Evolutionary conservation across 2,888 invertebrate genomes (phyloP), one percentile per base, ranked within the genome.

Genomic region (Microdon myrmicae): DNA sequence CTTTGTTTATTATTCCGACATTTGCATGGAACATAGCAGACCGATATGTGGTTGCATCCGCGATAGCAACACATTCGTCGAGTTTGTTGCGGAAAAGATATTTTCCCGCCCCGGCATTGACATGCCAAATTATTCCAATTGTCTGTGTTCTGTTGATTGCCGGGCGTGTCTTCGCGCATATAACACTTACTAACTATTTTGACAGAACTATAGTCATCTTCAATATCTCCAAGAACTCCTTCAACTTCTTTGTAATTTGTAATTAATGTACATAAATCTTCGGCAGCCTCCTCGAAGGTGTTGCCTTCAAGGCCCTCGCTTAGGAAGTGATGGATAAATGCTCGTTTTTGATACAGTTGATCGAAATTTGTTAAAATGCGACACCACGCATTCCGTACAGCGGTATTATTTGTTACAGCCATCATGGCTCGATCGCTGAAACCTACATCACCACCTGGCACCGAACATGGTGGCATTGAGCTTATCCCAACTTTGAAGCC

Each of bases 261-360:
- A 22, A 84, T 81, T 19, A 88, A 75, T 1, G 86, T 82, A 55
- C 82, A 81, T 34, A 87, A 75, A 71, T 88, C 84, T 17, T 83
- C 81, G 7, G 83, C 72, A 0, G 87, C 85, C 44, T 83, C 86
- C 22, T 74, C 71, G 67, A 88, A 86, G 71, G 85, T 84, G 3
- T 81, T 81, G 75, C 87, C 86, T 73, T 87, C 87, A 76, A 88
- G 79, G 4, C 87, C 87, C 80, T 87, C 88, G 0, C 84, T 83
- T 0, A 87, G 82, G 70, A 87, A 94, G 83, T 93, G 92, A 78
- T 93, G 92, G 2, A 93, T 86, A 76, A 92, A 94, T 1, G 92
- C 90, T 58, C 89, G 82, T 76, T 91, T 91, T 43, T 85, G 82
- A 72, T 86, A 91, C 88, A 94, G 90, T 19, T 89, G 74, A 51